Evolutionary conservation across 2,113 vertebrate species (phyloP), one percentile per base, ranked within the genome.

Genomic region (Crotalus tigris): DNA sequence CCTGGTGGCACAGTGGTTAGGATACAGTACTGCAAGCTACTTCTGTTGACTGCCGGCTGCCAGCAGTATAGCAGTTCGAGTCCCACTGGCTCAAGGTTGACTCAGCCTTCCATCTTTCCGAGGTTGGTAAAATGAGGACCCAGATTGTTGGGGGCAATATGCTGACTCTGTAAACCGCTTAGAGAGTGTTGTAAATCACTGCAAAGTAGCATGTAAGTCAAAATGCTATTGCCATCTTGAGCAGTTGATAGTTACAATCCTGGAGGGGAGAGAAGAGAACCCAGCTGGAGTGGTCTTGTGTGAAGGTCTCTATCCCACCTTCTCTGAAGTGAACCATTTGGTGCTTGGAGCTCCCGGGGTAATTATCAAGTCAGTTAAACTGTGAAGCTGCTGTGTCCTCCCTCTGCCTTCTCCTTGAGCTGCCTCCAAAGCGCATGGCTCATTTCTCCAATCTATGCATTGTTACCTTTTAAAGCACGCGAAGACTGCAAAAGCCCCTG

Each of bases 391-490:
- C 15, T 1, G 29, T 29, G 13, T 53, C 17, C 69, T 57, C 33
- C 12, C n/a, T 46, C 51, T 57, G 5, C 11, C 8, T 53, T 29
- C 53, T 12, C 11, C 51, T 26, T 49, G 13, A 23, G n/a, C 46
- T 49, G 33, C 61, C 23, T 86, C 75, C 54, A 81, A 64, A 91
- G 44, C 46, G 2, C 19, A 26, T 12, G 2, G 87, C 39, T 92
- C 61, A n/a, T 21, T 29, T 69, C 53, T 90, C 49, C 5, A n/a
- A 26, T 85, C 51, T 46, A n/a, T 4, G n/a, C 44, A 93, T 89
- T 92, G 75, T 89, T 95, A 61, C 94, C 89, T 93, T 94, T 81
- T 57, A 85, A 94, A 91, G 57, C 92, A 91, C 93, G 86, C 24
- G 12, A 87, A 29, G 10, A 0, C 46, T 87, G 46, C 46, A 86